These are phyloP conservation scores for Enteromius argenteus DNA, from an alignment of 2,797 vertebrate species.

Conservation along the genomic window DNA sequence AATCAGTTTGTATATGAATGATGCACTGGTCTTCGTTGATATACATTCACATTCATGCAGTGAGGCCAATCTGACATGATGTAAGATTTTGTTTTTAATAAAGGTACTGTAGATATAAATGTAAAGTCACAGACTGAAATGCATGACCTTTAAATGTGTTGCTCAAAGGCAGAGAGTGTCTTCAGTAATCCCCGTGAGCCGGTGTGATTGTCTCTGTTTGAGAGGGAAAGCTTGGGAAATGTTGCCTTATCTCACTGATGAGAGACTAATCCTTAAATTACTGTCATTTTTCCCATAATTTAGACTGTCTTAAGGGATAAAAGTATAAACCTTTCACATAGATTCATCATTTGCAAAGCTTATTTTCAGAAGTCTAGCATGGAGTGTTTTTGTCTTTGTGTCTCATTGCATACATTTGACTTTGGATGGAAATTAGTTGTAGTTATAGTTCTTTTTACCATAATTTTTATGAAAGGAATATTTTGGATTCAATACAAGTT, in stretches of 20 bases:
- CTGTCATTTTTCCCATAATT: slow-evolving; percentile 40
- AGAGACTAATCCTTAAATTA: slow-evolving; percentile 50
- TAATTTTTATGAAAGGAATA: not conserved
- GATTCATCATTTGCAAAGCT: not conserved
- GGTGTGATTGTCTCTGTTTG: slow-evolving; percentile 42
- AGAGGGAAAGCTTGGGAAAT: slow-evolving; percentile 51
- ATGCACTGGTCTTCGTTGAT: not conserved
- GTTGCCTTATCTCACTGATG: slow-evolving; percentile 46
- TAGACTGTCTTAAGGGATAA: slow-evolving; percentile 39
- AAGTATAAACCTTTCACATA: slow-evolving; percentile 36
- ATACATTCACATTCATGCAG: not conserved
- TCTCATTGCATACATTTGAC: not conserved
- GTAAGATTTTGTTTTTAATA: not conserved
- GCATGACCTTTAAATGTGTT: slow-evolving; percentile 12
- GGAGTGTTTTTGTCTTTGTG: not conserved
- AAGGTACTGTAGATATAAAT: slow-evolving; percentile 10
- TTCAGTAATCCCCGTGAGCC: slow-evolving; percentile 34
- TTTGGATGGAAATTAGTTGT: not conserved
- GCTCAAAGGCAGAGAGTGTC: slow-evolving; percentile 30
- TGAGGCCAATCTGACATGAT: not conserved
- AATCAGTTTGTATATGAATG: not conserved
- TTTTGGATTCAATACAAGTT: not conserved
- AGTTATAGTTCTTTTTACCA: not conserved
- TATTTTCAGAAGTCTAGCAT: not conserved
- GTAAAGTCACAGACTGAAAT: slow-evolving; percentile 28